Conservation (phyloP, 2,888 invertebrate species). For the Drosophila falleni region DNA sequence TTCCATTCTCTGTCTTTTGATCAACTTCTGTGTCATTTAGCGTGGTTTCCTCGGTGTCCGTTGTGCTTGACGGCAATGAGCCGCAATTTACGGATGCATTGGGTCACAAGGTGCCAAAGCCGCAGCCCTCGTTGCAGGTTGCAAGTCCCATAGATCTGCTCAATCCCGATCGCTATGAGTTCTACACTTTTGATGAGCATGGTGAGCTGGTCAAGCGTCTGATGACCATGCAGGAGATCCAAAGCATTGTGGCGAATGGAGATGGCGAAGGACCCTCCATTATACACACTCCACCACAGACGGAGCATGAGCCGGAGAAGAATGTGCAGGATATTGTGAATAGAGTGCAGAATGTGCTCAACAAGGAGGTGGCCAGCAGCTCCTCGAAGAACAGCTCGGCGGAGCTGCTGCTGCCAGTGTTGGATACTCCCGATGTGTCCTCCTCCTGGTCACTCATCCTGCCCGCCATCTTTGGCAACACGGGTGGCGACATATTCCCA, state of each 20-base stretch:
- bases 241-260: conserved; percentile 93
- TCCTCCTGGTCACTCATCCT: conserved; percentile 93
- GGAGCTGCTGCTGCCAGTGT: conserved; percentile 82
- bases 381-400: conserved; percentile 86
- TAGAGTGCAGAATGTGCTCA: conserved; percentile 93
- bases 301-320: conserved; percentile 87
- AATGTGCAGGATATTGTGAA: conserved; percentile 92
- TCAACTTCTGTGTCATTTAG: conserved; percentile 80
- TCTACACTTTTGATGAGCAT: conserved; percentile 94
- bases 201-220: conserved; percentile 93
- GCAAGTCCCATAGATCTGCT: conserved; percentile 93
- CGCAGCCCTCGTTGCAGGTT: conserved; percentile 88
- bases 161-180: conserved; percentile 94
- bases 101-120: conserved; percentile 89
- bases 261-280: conserved; percentile 88
- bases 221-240: conserved; percentile 94
- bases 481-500: conserved; percentile 88
- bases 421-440: conserved; percentile 91
- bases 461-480: conserved; percentile 92
- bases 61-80: conserved; percentile 87
- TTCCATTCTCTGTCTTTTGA: conserved; percentile 54
- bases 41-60: conserved; percentile 89
- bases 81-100: conserved; percentile 90
- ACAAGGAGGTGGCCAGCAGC: conserved; percentile 89
- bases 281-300: conserved; percentile 80